These are phyloP conservation scores for Ormyrus labotus DNA, from an alignment of 2,888 invertebrate species.

Conservation along the genomic window DNA sequence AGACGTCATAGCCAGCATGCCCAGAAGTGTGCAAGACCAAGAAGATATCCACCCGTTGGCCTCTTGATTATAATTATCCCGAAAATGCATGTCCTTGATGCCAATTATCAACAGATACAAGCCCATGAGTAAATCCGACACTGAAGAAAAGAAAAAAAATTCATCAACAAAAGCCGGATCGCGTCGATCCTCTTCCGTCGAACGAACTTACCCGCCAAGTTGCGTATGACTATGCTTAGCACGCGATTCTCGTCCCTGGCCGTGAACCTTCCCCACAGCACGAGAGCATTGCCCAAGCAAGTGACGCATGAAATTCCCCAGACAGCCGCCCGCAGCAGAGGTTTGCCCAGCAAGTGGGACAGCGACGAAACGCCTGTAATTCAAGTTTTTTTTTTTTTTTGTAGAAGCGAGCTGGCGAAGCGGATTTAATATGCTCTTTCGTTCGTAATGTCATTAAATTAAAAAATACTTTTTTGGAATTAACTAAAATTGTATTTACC, in stretches of 20 bases:
- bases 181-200: background rate
- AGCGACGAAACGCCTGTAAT: conserved; percentile 79
- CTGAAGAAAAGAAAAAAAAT: conserved; percentile 65
- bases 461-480: background rate
- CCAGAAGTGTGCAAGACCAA: conserved; percentile 80
- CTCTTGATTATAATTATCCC: conserved; percentile 79
- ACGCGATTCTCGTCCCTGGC: conserved; percentile 81
- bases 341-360: conserved; percentile 79
- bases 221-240: conserved; percentile 81
- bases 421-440: too few species aligned
- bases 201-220: conserved; percentile 78
- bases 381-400: too few species aligned
- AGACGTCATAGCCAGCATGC: conserved; percentile 82
- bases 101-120: conserved; percentile 81
- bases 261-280: conserved; percentile 80
- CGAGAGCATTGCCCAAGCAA: conserved; percentile 80
- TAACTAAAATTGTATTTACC: conserved; percentile 71
- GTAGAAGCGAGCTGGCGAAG: too few species aligned
- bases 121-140: conserved; percentile 83
- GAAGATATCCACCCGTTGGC: conserved; percentile 82
- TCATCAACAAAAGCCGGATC: background rate
- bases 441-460: background rate
- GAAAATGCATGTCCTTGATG: conserved; percentile 79
- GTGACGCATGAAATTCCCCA: conserved; percentile 81
- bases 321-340: conserved; percentile 79